A percentile compares a stretch with the other conserved stretches of the same genome.
These are phyloP conservation scores for Oegoconia quadripuncta DNA, from an alignment of 2,888 invertebrate species.

Conservation along the genomic window DNA sequence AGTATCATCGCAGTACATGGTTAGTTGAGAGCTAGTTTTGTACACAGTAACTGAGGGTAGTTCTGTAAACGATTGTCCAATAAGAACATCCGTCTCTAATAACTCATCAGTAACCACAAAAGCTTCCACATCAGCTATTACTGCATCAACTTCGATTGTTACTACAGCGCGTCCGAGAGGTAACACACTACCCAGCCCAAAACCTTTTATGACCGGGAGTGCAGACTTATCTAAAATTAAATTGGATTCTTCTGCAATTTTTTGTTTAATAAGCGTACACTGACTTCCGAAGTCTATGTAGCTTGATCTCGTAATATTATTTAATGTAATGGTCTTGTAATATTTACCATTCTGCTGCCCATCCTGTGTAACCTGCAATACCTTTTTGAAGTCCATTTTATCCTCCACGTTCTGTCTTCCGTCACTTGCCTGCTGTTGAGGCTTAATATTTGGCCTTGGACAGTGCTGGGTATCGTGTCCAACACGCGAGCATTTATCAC, in stretches of 20 bases:
- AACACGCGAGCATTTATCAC: conserved; percentile 3
- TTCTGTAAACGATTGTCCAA: conserved; percentile 17
- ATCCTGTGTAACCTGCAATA: too few relatives aligned
- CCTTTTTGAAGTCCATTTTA: too few relatives aligned
- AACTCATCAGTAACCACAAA: conserved; percentile 9
- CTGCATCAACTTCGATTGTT: conserved; percentile 8
- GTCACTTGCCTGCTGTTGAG: not conserved
- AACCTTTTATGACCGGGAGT: conserved; percentile 13
- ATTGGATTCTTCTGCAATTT: conserved; percentile 1
- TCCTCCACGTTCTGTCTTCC: not conserved
- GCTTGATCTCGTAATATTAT: conserved; percentile 3
- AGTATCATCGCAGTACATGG: conserved; percentile 3
- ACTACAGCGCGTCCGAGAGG: conserved; percentile 5
- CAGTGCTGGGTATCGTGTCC: not conserved
- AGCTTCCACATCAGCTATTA: conserved; percentile 6
- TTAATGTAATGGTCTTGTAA: conserved; percentile 10
- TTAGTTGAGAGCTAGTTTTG: conserved; percentile 5
- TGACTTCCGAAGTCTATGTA: conserved; percentile 18
- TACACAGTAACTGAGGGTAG: conserved; percentile 7
- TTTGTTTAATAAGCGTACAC: conserved; percentile 10
- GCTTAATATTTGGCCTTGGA: not conserved
- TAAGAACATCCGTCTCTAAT: conserved; percentile 8
- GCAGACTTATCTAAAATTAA: not conserved
- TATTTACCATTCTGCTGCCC: conserved; percentile 12
- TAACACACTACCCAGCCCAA: conserved; percentile 4